A percentile compares a stretch with the other conserved stretches of the same genome.
phyloP scores from a whole-genome alignment of 2,113 vertebrate genomes.

The Gasterosteus aculeatus region DNA sequence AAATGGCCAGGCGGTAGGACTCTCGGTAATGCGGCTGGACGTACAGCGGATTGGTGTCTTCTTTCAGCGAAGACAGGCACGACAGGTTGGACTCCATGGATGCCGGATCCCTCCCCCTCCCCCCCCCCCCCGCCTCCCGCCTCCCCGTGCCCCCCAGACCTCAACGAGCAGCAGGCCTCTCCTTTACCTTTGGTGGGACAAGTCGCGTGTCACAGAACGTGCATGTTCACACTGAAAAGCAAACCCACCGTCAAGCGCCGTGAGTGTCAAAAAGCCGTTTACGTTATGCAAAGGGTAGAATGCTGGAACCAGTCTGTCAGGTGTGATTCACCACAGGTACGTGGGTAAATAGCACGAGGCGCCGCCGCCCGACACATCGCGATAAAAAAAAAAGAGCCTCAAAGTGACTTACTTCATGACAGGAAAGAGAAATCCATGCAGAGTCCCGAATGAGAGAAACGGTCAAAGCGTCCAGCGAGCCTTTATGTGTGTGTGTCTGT shows the following conservation, averaged over 20 bases:
- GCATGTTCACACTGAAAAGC: not conserved
- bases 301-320: constrained; percentile 34
- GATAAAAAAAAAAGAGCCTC: not conserved
- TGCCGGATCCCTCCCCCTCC: not conserved
- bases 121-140: not conserved
- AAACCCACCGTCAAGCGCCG: not conserved
- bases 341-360: constrained; percentile 17
- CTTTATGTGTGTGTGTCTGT: not conserved
- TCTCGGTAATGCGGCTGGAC: constrained; percentile 92
- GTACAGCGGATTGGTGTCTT: constrained; percentile 82
- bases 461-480: not conserved
- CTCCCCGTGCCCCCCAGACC: not conserved
- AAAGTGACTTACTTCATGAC: constrained; percentile 56
- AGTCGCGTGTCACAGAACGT: not conserved
- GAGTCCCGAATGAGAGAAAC: not conserved
- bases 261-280: not conserved
- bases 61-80: constrained; percentile 85
- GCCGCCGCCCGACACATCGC: not conserved
- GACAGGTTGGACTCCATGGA: constrained; percentile 86
- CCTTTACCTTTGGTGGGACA: constrained; percentile 43
- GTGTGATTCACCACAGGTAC: constrained; percentile 22
- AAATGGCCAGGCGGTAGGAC: constrained; percentile 89
- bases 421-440: not conserved
- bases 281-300: not conserved
- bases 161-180: constrained; percentile 1